Conservation (phyloP, 2,797 vertebrate species). For the Crenuchus spilurus region DNA sequence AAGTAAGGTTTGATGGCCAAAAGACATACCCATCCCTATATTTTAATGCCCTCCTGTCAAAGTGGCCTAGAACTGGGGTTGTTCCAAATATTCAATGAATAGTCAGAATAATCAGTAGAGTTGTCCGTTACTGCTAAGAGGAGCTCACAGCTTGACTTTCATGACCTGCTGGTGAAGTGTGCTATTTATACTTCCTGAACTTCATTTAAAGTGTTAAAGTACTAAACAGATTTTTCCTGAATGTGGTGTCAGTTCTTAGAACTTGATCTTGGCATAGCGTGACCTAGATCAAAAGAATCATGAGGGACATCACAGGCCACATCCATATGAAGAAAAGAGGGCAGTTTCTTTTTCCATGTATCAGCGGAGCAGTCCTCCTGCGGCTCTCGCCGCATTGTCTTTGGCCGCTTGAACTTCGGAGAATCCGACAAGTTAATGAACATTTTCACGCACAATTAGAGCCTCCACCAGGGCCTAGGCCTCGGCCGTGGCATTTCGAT, state of each 20-base stretch:
- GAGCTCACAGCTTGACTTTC: too few species aligned
- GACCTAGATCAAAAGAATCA: neutral
- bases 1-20: too few species aligned
- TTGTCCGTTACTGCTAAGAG: too few species aligned
- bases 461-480: slow-evolving; percentile 51
- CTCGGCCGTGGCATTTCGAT: slow-evolving; percentile 48
- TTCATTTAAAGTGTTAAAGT: neutral
- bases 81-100: too few species aligned
- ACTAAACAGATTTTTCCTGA: neutral
- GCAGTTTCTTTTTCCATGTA: neutral
- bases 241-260: neutral
- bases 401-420: slow-evolving; percentile 45
- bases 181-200: too few species aligned
- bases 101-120: too few species aligned
- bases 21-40: too few species aligned
- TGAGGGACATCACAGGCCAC: neutral
- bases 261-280: neutral
- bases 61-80: too few species aligned
- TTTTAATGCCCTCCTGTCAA: too few species aligned
- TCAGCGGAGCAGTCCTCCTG: slow-evolving; percentile 16
- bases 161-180: too few species aligned
- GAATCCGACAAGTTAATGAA: slow-evolving; percentile 61
- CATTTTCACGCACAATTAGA: slow-evolving; percentile 64
- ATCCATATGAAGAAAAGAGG: neutral
- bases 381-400: slow-evolving; percentile 47